Evolutionary conservation across 92 coral and sea anemone species (phyloP).

Genomic region (Epizoanthus scotinus): DNA sequence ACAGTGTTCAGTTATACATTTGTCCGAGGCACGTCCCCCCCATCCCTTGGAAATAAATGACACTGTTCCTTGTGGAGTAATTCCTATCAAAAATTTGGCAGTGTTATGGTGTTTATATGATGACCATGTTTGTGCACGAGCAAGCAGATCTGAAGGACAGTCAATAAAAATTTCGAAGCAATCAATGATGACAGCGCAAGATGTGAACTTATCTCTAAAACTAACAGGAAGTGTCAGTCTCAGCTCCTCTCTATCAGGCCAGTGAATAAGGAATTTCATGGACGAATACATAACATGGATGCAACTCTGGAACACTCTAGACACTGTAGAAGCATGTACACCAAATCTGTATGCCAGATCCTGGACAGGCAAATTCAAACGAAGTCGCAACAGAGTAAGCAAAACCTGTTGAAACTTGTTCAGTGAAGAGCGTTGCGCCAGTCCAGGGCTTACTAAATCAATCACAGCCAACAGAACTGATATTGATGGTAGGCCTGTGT

Average conservation of each 20-base stretch:
- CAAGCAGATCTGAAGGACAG: constrained; percentile 50
- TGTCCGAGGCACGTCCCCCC: constrained; percentile 61
- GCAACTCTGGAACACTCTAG: constrained; percentile 65
- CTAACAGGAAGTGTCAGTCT: constrained; percentile 57
- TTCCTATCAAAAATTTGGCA: constrained; percentile 49
- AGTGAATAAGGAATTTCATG: constrained; percentile 47
- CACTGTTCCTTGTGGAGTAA: constrained; percentile 56
- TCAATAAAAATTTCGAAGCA: constrained; percentile 74
- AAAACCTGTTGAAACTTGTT: constrained; percentile 47
- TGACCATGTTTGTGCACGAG: constrained; percentile 65
- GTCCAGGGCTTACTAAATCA: constrained; percentile 45
- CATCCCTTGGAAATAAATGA: constrained; percentile 61
- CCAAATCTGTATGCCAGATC: constrained; percentile 57
- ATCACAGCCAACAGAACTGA: constrained; percentile 44
- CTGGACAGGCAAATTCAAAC: constrained; percentile 57
- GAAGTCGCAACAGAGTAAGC: constrained; percentile 41
- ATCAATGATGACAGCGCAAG: constrained; percentile 69
- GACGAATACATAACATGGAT: constrained; percentile 43
- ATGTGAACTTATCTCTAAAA: constrained; percentile 51
- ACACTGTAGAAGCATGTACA: constrained; percentile 58
- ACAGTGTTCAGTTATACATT: constrained; percentile 55
- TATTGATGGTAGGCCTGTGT: constrained; percentile 47
- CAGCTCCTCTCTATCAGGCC: constrained; percentile 69
- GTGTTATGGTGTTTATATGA: constrained; percentile 54
- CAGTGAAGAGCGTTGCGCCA: constrained; percentile 16